Base-by-base conservation (phyloP, 2,113 vertebrate genomes). In the Ailuropoda melanoleuca region DNA sequence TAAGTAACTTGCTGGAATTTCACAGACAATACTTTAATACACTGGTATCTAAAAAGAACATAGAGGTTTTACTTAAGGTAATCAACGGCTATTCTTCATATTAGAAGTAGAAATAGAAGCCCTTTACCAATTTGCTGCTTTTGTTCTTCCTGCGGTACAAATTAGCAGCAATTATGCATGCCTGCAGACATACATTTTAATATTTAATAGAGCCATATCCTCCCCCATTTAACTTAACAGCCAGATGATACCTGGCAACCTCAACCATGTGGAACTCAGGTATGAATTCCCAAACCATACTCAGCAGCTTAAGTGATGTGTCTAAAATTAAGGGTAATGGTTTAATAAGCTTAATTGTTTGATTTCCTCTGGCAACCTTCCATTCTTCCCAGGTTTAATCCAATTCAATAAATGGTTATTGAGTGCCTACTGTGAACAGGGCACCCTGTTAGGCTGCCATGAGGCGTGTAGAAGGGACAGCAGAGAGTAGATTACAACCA, bases 301-400 rank as follows among this genome's bases (percentile, higher is more conserved):
- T 88, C 90, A n/a, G 86, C 37, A 74, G 83, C 62, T 70, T 75
- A 92, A 92, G 68, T 53, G 58, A 97, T 81, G n/a, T 58, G 43
- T 84, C 95, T 97, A 88, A 91, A 96, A 92, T 96, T 86, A 96
- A 95, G 48, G 97, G 82, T 97, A 97, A 96, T 92, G 87, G 94
- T 62, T 97, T 95, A 89, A 95, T 58, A 84, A 90, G 72, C 85
- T 90, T 96, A 97, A 95, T 97, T 96, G 87, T 53, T 90, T 87
- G 18, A 78, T 77, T 96, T 96, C 92, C 53, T 93, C 91, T 95
- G 96, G 94, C 93, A 97, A 13, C 13, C 88, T 87, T 88, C 80
- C 90, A 95, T 90, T 74, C 60, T 89, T 80, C 80, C 77, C 55
- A 26, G n/a, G 43, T 34, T 93, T 92, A 90, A 80, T 86, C 55